A percentile compares a stretch with the other conserved stretches of the same genome.
These are phyloP conservation scores for Lethocerus indicus DNA, from an alignment of 1,140 invertebrate species.

Conservation along the genomic window DNA sequence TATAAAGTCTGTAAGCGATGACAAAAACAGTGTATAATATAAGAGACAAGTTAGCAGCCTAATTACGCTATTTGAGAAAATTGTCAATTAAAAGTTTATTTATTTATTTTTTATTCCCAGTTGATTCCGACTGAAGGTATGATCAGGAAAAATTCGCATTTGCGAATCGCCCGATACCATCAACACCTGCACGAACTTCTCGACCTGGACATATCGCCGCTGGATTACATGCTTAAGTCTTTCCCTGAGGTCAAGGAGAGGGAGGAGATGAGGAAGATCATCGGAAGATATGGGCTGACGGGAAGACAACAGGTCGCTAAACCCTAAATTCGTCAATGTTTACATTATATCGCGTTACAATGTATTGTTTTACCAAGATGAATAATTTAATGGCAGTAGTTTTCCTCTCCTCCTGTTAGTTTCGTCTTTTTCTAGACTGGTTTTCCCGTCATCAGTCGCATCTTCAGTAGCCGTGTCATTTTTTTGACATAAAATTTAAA, in stretches of 20 bases:
- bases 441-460: too few species aligned
- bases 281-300: constrained; percentile 91
- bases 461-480: too few species aligned
- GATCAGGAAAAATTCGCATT: constrained; percentile 94
- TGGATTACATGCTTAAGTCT: constrained; percentile 96
- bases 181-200: constrained; percentile 96
- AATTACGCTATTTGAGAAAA: neutral
- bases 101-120: constrained; percentile 28
- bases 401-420: too few species aligned
- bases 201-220: constrained; percentile 83
- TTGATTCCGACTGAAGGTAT: constrained; percentile 87
- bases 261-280: constrained; percentile 98
- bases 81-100: neutral
- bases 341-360: neutral
- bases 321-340: too few species aligned
- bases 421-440: too few species aligned
- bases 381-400: neutral
- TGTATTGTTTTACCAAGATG: neutral
- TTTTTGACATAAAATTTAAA: too few species aligned
- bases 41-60: too few species aligned
- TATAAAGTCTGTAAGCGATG: too few species aligned
- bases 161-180: constrained; percentile 94
- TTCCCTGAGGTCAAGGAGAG: constrained; percentile 96
- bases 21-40: too few species aligned
- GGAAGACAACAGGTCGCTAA: constrained; percentile 76